These are phyloP conservation scores for Magallana ariakensis DNA, from an alignment of 1,140 invertebrate species.

Conservation along the genomic window DNA sequence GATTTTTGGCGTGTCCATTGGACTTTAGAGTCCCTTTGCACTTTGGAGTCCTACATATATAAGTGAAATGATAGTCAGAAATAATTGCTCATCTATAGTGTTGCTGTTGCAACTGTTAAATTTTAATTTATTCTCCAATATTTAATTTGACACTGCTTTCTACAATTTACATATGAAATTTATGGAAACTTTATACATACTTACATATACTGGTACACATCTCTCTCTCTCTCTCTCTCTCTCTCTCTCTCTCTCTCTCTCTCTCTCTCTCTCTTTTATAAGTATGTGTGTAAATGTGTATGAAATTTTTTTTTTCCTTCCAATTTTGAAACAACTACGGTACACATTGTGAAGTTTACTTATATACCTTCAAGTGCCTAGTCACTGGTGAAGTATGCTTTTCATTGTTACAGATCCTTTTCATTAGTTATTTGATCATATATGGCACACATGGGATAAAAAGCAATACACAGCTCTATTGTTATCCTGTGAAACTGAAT, in stretches of 20 bases:
- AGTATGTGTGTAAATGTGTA: not conserved
- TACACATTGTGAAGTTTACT: not conserved
- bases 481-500: constrained; percentile 10
- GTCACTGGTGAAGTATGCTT: not conserved
- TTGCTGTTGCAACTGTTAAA: too few species aligned
- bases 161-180: too few species aligned
- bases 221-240: not conserved
- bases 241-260: constrained; percentile 20
- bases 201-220: not conserved
- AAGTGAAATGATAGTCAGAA: too few species aligned
- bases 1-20: too few species aligned
- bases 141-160: too few species aligned
- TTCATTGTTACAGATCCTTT: not conserved
- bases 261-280: not conserved
- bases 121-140: too few species aligned
- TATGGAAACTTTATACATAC: too few species aligned
- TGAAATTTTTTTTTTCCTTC: not conserved
- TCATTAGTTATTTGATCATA: not conserved
- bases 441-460: constrained; percentile 12
- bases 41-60: too few species aligned
- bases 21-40: too few species aligned
- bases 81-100: too few species aligned
- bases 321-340: not conserved
- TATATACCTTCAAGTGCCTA: not conserved
- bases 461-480: constrained; percentile 4